A percentile compares a stretch with the other conserved stretches of the same genome.
These are phyloP conservation scores for Lucilia cuprina DNA, from an alignment of 1,140 invertebrate genomes.

Conservation along the genomic window DNA sequence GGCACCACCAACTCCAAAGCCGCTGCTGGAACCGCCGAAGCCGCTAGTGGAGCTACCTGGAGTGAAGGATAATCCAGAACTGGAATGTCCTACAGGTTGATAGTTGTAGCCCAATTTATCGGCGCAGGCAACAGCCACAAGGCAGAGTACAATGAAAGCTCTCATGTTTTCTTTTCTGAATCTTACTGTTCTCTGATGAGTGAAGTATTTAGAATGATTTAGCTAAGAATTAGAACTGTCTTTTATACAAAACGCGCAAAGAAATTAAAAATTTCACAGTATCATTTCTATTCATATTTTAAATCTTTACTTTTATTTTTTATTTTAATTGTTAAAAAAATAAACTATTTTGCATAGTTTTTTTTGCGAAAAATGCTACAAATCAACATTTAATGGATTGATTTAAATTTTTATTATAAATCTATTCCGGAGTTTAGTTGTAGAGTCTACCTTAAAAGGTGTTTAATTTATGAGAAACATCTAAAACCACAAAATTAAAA, in stretches of 20 bases:
- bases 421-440: no score
- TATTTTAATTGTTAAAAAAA: not conserved
- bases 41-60: slow-evolving; percentile 41
- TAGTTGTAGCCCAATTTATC: slow-evolving; percentile 60
- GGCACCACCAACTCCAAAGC: not conserved
- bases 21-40: no score
- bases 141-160: slow-evolving; percentile 42
- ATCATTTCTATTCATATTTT: no score
- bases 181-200: slow-evolving; percentile 20
- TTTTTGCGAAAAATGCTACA: not conserved
- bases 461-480: no score
- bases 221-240: not conserved
- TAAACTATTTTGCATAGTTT: not conserved
- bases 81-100: slow-evolving; percentile 51
- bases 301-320: not conserved
- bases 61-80: slow-evolving; percentile 49
- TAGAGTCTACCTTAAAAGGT: no score
- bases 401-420: no score
- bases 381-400: not conserved
- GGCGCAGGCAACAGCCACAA: slow-evolving; percentile 49
- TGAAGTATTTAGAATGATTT: slow-evolving; percentile 20
- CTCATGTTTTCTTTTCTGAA: slow-evolving; percentile 34
- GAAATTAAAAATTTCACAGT: no score
- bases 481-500: no score
- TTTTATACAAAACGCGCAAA: slow-evolving; percentile 18